Evolutionary conservation across 2,888 invertebrate genomes (phyloP), one percentile per base, ranked within the genome.

Genomic region (Lasioglossum pauxillum): DNA sequence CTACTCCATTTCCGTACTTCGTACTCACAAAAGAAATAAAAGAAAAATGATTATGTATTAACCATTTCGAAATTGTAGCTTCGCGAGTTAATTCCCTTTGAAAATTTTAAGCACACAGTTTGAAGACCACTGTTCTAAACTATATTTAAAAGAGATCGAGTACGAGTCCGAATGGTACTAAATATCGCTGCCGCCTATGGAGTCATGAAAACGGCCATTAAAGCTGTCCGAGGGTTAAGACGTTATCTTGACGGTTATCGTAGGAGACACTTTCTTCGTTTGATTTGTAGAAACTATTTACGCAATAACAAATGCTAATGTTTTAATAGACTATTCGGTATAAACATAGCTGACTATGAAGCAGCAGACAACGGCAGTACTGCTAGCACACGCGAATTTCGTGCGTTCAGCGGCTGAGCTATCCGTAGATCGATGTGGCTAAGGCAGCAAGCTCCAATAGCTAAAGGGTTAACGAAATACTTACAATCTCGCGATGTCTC

Each of bases 391-490:
- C 69, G 38, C 64, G 31, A 19, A n/a, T 64, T 64, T 64, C 64
- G 64, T 64, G 64, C 64, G 64, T 64, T 64, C 64, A 31, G 64
- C 64, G 64, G 64, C 64, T 31, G 69, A 69, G 38, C 38, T 69
- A 23, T 38, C 23, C 38, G 38, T 38, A 23, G 69, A 69, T 69
- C 69, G 69, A 69, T 23, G 69, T 69, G 38, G 23, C 69, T 38
- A 38, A 64, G 38, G 69, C 23, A 69, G 69, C 69, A 69, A 69
- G 69, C 69, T 38, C 38, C 23, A 23, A 23, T 38, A 69, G 35
- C 69, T 69, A 38, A 69, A 69, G 69, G 69, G 69, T 69, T 35
- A 23, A 69, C 38, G 38, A 38, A 69, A 69, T 69, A 69, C 69
- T 71, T 71, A 71, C 41, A 71, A 41, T 71, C 71, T 41, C n/a